These are phyloP conservation scores for Brachionus asplanchnoidis DNA, from an alignment of 1,140 invertebrate genomes.

Conservation along the genomic window DNA sequence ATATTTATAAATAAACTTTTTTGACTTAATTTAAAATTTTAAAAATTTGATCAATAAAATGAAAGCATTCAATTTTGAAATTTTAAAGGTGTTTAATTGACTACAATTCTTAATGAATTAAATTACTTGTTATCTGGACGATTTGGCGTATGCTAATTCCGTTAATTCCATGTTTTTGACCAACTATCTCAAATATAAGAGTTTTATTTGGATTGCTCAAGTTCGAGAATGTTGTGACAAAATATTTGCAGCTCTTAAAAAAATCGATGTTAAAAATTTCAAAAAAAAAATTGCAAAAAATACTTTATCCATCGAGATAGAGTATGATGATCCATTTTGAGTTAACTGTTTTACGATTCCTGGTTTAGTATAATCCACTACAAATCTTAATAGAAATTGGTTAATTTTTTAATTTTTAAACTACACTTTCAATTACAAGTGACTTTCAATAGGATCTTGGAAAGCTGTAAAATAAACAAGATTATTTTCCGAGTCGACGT, in stretches of 20 bases:
- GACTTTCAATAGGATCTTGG: conserved; percentile 59
- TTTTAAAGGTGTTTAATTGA: too few relatives aligned
- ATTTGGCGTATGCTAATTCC: neutral
- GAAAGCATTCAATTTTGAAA: too few relatives aligned
- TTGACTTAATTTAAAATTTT: too few relatives aligned
- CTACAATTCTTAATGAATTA: neutral
- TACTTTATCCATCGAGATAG: conserved; percentile 50
- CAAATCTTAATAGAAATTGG: conserved; percentile 52
- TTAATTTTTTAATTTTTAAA: conserved; percentile 41
- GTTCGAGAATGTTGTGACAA: conserved; percentile 5
- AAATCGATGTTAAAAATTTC: neutral
- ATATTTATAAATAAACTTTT: too few relatives aligned
- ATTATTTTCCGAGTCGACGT: conserved; percentile 55
- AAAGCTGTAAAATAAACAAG: conserved; percentile 59
- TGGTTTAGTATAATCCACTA: conserved; percentile 51
- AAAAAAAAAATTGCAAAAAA: neutral
- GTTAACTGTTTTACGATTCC: conserved; percentile 51
- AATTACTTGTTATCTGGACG: neutral
- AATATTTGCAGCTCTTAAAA: conserved; percentile 63
- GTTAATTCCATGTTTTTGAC: neutral
- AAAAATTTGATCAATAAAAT: too few relatives aligned
- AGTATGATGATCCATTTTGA: conserved; percentile 54
- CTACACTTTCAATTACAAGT: conserved; percentile 53
- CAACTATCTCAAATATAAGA: neutral
- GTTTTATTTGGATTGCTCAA: conserved; percentile 32